Evolutionary conservation across 2,113 vertebrate species (phyloP), one percentile per base, ranked within the genome.

Genomic region (Haliaeetus leucogaster): DNA sequence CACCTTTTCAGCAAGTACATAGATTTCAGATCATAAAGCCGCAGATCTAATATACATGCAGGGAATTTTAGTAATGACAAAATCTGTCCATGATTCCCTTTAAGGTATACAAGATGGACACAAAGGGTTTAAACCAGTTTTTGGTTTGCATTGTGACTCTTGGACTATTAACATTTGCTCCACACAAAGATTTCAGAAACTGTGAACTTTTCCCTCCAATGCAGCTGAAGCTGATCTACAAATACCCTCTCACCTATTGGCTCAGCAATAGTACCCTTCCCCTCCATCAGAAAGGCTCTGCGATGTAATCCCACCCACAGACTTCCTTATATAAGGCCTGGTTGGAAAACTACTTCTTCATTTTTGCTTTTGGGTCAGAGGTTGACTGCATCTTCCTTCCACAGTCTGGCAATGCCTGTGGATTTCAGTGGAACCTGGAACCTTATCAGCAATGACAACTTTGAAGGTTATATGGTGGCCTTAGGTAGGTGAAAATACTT

Each of bases 351-450:
- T 2, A 1, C 17, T 23, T 17, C 13, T 81, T 55, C 10, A 27
- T 79, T 43, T 91, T 83, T 67, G 25, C 5, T n/a, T 27, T 81
- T 67, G 47, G 21, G 36, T 66, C 19, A 72, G 50, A 47, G 17
- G 7, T 18, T n/a, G 6, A 5, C 22, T 48, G 16, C 3, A 11
- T 22, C 23, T 58, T 67, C n/a, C 45, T 67, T 16, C 47, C 10
- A 2, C 3, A 23, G 38, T 20, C 27, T 61, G 10, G 48, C 90
- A 94, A 99, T 99, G 99, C 98, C 98, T 25, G 88, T 90, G 36
- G 98, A 98, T 94, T 95, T 99, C 82, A 99, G 95, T 52, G 98
- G 99, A 25, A 99, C 98, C 70, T 99, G 99, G 99, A 98, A 98
- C 56, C 97, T 99, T n/a, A 73, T 98, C 90, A 98, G 98, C 97